Base-by-base conservation (phyloP, 1,140 invertebrate species). In the Eupristina koningsbergeri region DNA sequence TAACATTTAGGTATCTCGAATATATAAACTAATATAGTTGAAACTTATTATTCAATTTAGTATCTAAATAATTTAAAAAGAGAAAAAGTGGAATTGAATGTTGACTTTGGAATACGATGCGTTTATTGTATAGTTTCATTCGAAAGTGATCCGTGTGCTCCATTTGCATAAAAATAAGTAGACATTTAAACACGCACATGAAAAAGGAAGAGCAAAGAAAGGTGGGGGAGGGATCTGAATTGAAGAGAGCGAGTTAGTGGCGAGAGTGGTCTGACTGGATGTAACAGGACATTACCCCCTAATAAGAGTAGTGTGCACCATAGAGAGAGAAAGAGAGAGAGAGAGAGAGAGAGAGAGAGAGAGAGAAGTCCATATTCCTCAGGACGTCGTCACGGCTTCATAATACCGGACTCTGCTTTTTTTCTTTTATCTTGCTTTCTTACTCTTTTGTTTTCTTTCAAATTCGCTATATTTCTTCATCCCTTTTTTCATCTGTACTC, bases 251-350 rank as follows among this genome's bases (percentile, higher is more conserved):
- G 26, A 58, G 29, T 22, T 29, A 45, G 31, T 45, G 69, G 31
- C 31, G 69, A 39, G 34, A 75, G 67, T 81, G 47, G 80, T 74
- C 71, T 47, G 71, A 81, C 80, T 75, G 80, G 80, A 74, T 81
- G 78, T 79, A 80, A 69, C 69, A 80, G 83, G 83, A 84, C 76
- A 61, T 75, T 79, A 74, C 41, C 69, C 76, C 74, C 82, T 50
- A 75, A 45, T 50, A 50, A 36, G 75, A 82, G 82, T 71, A 81
- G 85, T 83, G 85, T 83, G 84, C 79, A 81, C 36, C 29, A 41
- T 6, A 41, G 67, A 41, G 15, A n/a, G 36, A 39, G 36, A 36
- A 17, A 50, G 47, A 50, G 47, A 50, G 47, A 50, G 47, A 50
- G 47, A 7, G 47, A 7, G 47, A 50, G 7, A 15, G 41, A 45